A percentile compares a stretch with the other conserved stretches of the same genome.
phyloP scores from a whole-genome alignment of 2,113 vertebrate species.

The Entomyzon cyanotis region DNA sequence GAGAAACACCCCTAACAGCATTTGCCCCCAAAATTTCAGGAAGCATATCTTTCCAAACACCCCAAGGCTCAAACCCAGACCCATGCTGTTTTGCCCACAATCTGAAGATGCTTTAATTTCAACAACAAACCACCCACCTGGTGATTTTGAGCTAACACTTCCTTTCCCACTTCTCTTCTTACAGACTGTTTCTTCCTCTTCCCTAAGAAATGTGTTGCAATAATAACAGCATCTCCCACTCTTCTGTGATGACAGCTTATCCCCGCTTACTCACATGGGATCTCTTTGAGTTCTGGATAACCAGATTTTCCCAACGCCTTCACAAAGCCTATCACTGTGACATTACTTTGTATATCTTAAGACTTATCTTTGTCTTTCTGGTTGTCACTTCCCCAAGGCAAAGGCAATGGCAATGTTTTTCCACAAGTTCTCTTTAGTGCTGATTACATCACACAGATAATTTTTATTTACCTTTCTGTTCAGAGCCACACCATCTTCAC shows the following conservation, averaged over 20 bases:
- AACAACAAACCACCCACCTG: not conserved
- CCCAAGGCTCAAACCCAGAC: not conserved
- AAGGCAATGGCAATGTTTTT: not conserved
- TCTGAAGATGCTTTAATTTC: not conserved
- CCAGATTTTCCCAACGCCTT: not conserved
- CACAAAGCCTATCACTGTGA: not conserved
- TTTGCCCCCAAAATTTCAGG: not conserved
- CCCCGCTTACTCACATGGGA: not conserved
- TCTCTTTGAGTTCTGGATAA: not conserved
- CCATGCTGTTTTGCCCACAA: not conserved
- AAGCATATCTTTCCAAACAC: not conserved
- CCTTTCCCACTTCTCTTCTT: not conserved
- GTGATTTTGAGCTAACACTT: not conserved
- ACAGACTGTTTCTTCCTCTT: not conserved
- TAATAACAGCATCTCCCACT: not conserved
- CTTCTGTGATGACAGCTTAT: not conserved
- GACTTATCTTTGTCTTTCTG: not conserved
- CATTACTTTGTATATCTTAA: not conserved
- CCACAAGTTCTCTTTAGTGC: not conserved
- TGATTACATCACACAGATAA: conserved; percentile 2
- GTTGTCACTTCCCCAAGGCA: not conserved
- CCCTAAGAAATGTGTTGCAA: not conserved
- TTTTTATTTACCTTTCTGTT: conserved; percentile 89
- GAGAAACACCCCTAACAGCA: not conserved
- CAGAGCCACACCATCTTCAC: conserved; percentile 94